These are phyloP conservation scores for Microcebus tavaratra DNA, from an alignment of 2,113 vertebrate genomes.

Conservation along the genomic window DNA sequence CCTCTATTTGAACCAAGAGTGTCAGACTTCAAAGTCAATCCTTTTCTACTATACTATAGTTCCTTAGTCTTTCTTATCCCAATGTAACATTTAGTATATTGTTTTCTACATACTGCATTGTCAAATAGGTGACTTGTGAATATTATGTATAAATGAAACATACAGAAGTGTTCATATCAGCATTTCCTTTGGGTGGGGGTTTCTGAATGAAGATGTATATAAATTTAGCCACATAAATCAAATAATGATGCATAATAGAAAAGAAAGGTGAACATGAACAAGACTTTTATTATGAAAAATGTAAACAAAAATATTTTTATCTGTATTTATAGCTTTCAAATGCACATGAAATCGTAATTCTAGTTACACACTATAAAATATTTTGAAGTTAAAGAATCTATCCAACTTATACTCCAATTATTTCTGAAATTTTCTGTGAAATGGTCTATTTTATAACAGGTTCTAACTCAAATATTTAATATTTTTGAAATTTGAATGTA, in stretches of 20 bases:
- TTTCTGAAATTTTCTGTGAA: not conserved
- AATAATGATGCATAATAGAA: not conserved
- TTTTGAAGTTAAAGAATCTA: not conserved
- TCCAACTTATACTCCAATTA: not conserved
- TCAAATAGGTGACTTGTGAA: not conserved
- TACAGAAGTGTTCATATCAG: not conserved
- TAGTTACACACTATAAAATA: not conserved
- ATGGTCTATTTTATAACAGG: not conserved
- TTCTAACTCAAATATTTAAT: constrained; percentile 44
- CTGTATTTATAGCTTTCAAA: not conserved
- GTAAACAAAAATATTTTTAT: not conserved
- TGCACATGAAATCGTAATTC: not conserved
- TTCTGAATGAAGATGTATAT: not conserved
- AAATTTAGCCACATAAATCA: not conserved
- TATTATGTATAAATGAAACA: not conserved
- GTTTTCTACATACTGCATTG: not conserved
- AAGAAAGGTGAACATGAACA: not conserved
- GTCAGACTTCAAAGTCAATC: not conserved
- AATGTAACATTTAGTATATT: not conserved
- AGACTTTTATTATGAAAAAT: not conserved
- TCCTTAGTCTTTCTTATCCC: not conserved
- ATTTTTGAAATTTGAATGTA: constrained; percentile 23
- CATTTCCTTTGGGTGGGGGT: not conserved
- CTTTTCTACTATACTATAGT: not conserved
- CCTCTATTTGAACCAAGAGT: not conserved